phyloP scores from a whole-genome alignment of 2,113 vertebrate species.

The Piprites chloris region DNA sequence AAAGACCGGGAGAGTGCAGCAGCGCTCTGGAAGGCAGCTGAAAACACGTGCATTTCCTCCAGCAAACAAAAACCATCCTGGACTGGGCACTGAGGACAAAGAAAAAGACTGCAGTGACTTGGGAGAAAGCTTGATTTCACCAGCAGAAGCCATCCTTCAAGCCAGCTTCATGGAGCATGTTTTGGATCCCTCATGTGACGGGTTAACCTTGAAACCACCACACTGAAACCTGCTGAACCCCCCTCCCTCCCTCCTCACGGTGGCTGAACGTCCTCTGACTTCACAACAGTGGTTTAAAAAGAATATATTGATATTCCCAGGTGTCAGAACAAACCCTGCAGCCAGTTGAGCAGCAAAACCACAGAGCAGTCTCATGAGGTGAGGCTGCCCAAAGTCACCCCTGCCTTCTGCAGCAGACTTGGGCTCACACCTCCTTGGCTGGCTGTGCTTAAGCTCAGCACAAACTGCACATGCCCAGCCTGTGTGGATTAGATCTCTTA shows the following conservation, averaged over 20 bases:
- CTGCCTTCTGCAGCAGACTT: background rate
- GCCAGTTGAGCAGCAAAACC: background rate
- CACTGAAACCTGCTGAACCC: background rate
- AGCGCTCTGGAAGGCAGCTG: background rate
- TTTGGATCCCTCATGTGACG: background rate
- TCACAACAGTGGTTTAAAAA: background rate
- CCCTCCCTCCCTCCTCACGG: background rate
- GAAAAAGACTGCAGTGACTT: background rate
- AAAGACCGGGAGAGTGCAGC: fast-evolving
- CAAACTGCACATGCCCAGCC: background rate
- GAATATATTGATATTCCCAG: background rate
- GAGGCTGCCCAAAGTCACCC: background rate
- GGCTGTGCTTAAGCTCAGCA: background rate
- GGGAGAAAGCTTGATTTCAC: background rate
- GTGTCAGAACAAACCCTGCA: background rate
- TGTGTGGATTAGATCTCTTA: background rate
- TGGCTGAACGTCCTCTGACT: background rate
- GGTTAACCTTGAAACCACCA: background rate
- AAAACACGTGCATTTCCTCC: background rate
- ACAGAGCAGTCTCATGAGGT: fast-evolving
- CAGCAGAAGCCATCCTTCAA: background rate
- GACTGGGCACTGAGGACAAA: background rate
- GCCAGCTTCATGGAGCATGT: background rate
- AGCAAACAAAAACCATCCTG: background rate
- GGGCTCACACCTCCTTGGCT: background rate